These are phyloP conservation scores for Anarsia innoxiella DNA, from an alignment of 2,888 invertebrate species.

Conservation along the genomic window DNA sequence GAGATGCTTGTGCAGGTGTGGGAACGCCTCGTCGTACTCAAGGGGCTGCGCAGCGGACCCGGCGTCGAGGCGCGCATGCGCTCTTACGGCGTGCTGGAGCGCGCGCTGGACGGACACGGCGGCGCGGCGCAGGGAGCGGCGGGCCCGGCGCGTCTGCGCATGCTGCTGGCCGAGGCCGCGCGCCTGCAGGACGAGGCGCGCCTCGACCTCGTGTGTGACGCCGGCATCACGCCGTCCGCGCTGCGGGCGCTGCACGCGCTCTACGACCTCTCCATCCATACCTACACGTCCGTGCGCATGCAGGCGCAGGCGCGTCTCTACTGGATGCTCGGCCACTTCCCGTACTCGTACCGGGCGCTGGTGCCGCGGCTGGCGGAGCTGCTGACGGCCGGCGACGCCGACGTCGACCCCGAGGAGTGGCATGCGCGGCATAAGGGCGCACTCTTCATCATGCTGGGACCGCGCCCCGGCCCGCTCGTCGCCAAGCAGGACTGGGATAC, in stretches of 20 bases:
- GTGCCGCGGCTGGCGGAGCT: conserved; percentile 77
- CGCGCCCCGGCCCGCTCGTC: conserved; percentile 77
- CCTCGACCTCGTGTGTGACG: conserved; percentile 52
- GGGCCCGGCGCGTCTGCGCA: conserved; percentile 63
- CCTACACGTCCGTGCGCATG: conserved; percentile 69
- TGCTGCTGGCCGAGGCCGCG: conserved; percentile 79
- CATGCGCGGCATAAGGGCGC: conserved; percentile 77
- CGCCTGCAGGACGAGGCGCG: conserved; percentile 77
- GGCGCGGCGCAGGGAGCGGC: conserved; percentile 67
- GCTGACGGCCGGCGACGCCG: conserved; percentile 59
- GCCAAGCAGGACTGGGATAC: conserved; percentile 86
- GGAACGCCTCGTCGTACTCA: conserved; percentile 66
- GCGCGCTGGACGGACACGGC: conserved; percentile 77
- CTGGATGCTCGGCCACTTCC: conserved; percentile 77
- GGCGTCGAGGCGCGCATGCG: conserved; percentile 80
- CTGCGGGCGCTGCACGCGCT: conserved; percentile 45
- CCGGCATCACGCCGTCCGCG: conserved; percentile 51
- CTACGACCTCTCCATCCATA: conserved; percentile 49
- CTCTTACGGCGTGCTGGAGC: conserved; percentile 77
- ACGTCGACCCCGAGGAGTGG: conserved; percentile 74
- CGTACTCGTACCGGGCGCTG: conserved; percentile 81
- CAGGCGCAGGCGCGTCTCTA: conserved; percentile 80
- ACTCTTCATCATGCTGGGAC: conserved; percentile 83
- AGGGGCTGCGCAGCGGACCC: conserved; percentile 48
- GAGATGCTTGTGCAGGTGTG: conserved; percentile 79